phyloP scores from a whole-genome alignment of 1,140 invertebrate species.

The Leucophenga varia region DNA sequence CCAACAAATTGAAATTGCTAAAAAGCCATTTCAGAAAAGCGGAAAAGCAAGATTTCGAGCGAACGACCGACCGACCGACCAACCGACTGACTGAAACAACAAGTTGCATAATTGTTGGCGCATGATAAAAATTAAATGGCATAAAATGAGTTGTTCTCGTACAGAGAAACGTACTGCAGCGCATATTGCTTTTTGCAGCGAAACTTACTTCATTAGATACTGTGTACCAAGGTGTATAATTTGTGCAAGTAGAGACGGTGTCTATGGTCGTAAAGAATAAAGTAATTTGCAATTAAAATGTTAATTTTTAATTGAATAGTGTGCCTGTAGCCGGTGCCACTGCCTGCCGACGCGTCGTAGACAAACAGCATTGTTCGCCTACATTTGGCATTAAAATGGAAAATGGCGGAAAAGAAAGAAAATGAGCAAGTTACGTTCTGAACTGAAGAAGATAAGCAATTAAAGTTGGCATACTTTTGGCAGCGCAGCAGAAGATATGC shows the following conservation, averaged over 20 bases:
- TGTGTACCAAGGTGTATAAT: slow-evolving; percentile 1
- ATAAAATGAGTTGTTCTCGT: slow-evolving; percentile 27
- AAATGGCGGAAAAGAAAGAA: too few species aligned
- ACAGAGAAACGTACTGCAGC: background rate
- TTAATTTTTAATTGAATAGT: slow-evolving; percentile 55
- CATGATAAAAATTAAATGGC: slow-evolving; percentile 54
- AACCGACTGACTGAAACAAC: too few species aligned
- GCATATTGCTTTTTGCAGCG: slow-evolving; percentile 7
- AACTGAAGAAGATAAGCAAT: too few species aligned
- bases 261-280: slow-evolving; percentile 25
- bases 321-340: slow-evolving; percentile 6
- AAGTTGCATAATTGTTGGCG: slow-evolving; percentile 55
- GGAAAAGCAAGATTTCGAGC: too few species aligned
- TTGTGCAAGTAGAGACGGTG: slow-evolving; percentile 6
- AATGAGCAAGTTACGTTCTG: too few species aligned
- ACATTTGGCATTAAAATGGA: too few species aligned
- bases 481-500: background rate
- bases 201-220: slow-evolving; percentile 3
- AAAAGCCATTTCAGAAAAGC: slow-evolving; percentile 13
- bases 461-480: slow-evolving; percentile 2
- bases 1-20: slow-evolving; percentile 45
- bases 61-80: too few species aligned
- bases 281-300: slow-evolving; percentile 56
- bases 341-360: slow-evolving; percentile 19
- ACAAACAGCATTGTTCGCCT: too few species aligned